Evolutionary conservation across 2,797 vertebrate genomes (phyloP), one percentile per base, ranked within the genome.

Genomic region (Eulemur albifrons): DNA sequence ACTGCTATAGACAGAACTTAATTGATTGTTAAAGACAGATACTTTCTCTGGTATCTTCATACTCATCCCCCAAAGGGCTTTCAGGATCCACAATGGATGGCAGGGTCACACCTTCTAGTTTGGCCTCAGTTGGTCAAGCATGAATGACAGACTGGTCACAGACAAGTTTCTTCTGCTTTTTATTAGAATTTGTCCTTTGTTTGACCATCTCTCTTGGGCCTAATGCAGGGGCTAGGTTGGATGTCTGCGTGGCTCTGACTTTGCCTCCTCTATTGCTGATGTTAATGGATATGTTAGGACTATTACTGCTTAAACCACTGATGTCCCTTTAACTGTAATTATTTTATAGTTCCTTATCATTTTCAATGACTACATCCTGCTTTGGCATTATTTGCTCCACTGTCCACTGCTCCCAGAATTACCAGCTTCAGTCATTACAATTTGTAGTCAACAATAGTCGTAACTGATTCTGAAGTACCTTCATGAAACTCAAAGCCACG

Each of bases 401-500:
- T 84, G 20, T 30, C 30, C 12, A 94, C 11, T 11, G n/a, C 25
- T 50, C 40, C 61, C 21, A 40, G 13, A 92, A 81, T 73, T 48
- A 38, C 32, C 48, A 63, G 80, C 54, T 85, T 89, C 25, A 48
- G 8, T 43, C 23, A 96, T 69, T 76, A 84, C 15, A 87, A 25
- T 48, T 79, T 82, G 14, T 4, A 67, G 52, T 63, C n/a, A 83
- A 9, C 30, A 88, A 88, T 5, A 50, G 43, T 69, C 67, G 63
- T 32, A 87, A 81, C 3, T 69, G 67, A 93, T 75, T 82, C 61
- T 86, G 75, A 79, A 94, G 76, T 97, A 99, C 99, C 99, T 99
- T 99, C 99, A 99, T 99, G 67, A 99, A 99, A 75, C 98, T 98
- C 82, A 99, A 98, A 80, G 99, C 98, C 52, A 98, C 92, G 69